Conservation (phyloP, 2,113 vertebrate genomes). For the Ranitomeya variabilis region DNA sequence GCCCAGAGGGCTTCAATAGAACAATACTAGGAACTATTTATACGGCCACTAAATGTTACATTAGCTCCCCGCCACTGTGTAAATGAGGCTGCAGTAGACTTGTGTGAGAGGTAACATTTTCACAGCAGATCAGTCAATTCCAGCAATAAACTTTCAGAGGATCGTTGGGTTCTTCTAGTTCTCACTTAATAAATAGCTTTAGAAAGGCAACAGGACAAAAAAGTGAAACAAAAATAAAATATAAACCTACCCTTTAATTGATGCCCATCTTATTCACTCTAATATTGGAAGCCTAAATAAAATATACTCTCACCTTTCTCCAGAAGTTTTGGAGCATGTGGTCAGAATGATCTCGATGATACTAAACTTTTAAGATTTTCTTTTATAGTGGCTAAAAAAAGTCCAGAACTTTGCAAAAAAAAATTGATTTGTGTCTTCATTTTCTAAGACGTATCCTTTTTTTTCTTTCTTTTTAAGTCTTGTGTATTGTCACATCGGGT, state of each 20-base stretch:
- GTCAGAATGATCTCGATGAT: no score
- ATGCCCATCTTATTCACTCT: neutral
- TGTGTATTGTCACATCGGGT: no score
- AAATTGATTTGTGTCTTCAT: no score
- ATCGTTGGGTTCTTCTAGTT: neutral
- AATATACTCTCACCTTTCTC: no score
- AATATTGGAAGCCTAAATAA: neutral
- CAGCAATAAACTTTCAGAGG: neutral
- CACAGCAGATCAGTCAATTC: neutral
- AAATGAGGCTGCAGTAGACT: neutral
- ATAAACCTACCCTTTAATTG: neutral
- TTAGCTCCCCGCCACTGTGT: neutral
- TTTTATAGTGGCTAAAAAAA: no score
- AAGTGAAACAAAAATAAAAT: neutral
- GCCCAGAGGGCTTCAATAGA: conserved; percentile 55
- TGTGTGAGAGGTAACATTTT: neutral
- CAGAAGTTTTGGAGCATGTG: no score
- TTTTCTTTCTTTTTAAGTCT: no score
- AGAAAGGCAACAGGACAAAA: neutral
- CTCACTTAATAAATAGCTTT: neutral
- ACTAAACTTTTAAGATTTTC: no score
- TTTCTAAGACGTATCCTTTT: no score
- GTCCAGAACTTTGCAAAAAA: no score
- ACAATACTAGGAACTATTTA: conserved; percentile 56
- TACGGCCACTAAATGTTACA: conserved; percentile 39